These are phyloP conservation scores for Microtus ochrogaster DNA, from an alignment of 2,113 vertebrate species.

Conservation along the genomic window DNA sequence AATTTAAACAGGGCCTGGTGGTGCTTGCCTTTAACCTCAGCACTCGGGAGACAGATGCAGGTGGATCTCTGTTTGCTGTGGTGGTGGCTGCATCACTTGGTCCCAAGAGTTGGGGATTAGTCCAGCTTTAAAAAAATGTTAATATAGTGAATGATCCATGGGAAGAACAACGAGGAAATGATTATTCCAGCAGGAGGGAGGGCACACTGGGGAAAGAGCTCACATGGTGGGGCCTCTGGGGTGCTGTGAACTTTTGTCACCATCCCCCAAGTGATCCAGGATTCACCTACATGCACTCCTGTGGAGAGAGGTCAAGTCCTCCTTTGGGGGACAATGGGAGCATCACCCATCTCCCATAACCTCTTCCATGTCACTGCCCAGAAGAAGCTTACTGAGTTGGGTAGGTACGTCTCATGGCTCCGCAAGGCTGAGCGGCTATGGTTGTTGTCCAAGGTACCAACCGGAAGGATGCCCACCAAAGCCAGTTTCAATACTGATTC, in stretches of 20 bases:
- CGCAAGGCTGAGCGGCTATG: fast-evolving
- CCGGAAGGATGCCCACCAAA: background rate
- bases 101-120: background rate
- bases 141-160: background rate
- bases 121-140: background rate
- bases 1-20: background rate
- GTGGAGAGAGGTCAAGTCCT: background rate
- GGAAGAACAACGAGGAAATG: background rate
- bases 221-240: background rate
- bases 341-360: background rate
- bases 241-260: background rate
- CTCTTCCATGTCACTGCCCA: background rate
- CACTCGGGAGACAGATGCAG: background rate
- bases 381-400: background rate
- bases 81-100: background rate
- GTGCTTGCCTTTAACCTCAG: background rate
- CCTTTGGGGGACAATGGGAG: background rate
- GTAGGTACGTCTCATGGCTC: background rate
- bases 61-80: background rate
- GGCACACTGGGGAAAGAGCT: background rate
- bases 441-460: slow-evolving; percentile 78
- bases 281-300: background rate
- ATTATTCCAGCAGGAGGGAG: background rate
- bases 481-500: background rate
- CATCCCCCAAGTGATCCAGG: background rate